Evolutionary conservation across 1,140 invertebrate species (phyloP).

Genomic region (Platyura marginata): DNA sequence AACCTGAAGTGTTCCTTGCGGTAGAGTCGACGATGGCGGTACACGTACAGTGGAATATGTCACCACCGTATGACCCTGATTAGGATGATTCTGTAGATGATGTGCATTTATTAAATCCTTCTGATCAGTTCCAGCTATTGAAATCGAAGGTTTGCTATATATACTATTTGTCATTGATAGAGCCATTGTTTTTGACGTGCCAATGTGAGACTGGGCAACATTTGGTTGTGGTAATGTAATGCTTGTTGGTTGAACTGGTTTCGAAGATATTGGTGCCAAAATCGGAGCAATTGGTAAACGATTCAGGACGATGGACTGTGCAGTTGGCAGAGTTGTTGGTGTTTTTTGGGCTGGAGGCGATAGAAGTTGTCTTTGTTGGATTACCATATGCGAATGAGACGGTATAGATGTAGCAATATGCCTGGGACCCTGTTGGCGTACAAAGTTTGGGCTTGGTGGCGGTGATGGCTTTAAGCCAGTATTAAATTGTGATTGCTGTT

Average conservation of each 20-base stretch:
- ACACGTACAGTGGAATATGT: no score
- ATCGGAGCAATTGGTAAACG: conserved; percentile 32
- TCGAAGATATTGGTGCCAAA: conserved; percentile 27
- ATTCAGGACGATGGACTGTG: conserved; percentile 10
- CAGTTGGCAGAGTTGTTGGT: not conserved
- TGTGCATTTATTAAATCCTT: no score
- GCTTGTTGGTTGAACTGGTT: conserved; percentile 30
- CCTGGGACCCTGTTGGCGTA: not conserved
- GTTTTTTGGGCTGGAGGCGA: not conserved
- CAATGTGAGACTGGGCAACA: conserved; percentile 6
- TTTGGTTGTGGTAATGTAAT: conserved; percentile 27
- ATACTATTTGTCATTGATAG: no score
- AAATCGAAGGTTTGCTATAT: no score
- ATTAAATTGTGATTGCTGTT: conserved; percentile 11
- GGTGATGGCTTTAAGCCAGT: not conserved
- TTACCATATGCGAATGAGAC: not conserved
- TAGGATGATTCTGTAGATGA: no score
- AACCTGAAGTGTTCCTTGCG: no score
- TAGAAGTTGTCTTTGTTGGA: conserved; percentile 4
- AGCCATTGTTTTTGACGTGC: not conserved
- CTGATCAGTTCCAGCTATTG: no score
- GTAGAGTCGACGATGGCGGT: no score
- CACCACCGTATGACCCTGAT: no score
- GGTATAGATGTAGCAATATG: not conserved
- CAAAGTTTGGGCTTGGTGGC: not conserved